Base-by-base conservation (phyloP, 2,888 invertebrate species). In the Torymus texanus region DNA sequence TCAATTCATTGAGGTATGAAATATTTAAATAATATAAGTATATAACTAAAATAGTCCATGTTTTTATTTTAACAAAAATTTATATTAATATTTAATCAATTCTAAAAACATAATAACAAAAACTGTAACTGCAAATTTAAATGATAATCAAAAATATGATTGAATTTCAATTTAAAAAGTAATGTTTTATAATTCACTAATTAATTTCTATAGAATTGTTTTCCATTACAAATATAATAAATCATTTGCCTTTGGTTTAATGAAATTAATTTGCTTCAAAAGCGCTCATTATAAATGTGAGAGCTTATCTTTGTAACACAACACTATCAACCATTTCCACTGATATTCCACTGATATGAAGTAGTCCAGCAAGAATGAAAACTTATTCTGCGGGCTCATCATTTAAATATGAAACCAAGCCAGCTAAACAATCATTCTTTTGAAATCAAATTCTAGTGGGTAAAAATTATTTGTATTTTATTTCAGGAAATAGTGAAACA, bases 331-430 rank as follows among this genome's bases (percentile, higher is more conserved):
- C 41, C 65, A 55, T 53, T 59, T 66, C 58, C n/a, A 68, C 76
- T 76, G 80, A 76, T 79, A 79, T 59, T 66, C 58, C n/a, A 68
- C 76, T 76, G 80, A 76, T 79, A 79, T 76, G 12, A 79, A 72
- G 41, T 41, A 73, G 53, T 16, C 53, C 29, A 4, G 51, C 29
- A 73, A 66, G 66, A 76, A 68, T 62, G 58, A 75, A 68, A 75
- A 66, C 24, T 61, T 67, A 12, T 66, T 63, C 51, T 80, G 79
- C 56, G 11, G 56, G 61, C n/a, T 80, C 58, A 61, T 56, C 68
- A 73, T 68, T 80, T 56, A 63, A 24, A 68, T 14, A 24, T 55
- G 50, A 61, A 75, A 29, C 50, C n/a, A 41, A 16, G 65, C 55
- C 61, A 58, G 70, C 59, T 24, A 41, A 41, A 41, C n/a, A 66